Conservation (phyloP, 2,888 invertebrate genomes). For the Cheilosia grossa region DNA sequence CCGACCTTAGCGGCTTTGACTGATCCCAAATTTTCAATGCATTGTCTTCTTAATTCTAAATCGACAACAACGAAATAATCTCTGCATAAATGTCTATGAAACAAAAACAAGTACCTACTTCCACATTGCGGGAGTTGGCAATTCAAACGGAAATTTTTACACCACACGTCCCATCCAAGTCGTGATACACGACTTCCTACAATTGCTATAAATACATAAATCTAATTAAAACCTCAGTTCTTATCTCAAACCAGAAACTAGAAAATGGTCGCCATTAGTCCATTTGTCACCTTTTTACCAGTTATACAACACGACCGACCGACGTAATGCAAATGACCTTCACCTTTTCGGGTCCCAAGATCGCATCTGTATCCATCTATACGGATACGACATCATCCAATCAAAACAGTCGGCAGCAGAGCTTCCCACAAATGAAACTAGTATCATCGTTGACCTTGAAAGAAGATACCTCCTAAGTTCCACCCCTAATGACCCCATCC, state of each 20-base stretch:
- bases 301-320: conserved; percentile 15
- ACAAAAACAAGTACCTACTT: no score
- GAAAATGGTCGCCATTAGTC: background rate
- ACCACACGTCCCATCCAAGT: background rate
- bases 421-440: conserved; percentile 10
- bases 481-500: conserved; percentile 49
- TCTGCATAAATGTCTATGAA: no score
- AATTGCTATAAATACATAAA: background rate
- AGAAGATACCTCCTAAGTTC: conserved; percentile 25
- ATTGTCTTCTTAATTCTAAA: no score
- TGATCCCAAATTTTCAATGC: no score
- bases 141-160: background rate
- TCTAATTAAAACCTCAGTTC: conserved; percentile 7
- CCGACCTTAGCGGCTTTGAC: no score
- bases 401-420: conserved; percentile 14
- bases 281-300: conserved; percentile 10
- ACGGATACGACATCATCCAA: conserved; percentile 16
- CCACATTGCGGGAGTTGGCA: no score
- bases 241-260: conserved; percentile 33
- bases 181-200: background rate
- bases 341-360: background rate
- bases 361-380: background rate
- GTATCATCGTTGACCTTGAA: conserved; percentile 46
- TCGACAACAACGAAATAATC: no score
- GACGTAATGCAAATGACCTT: conserved; percentile 11